Base-by-base conservation (phyloP, 2,113 vertebrate species). In the Ptyas mucosa region DNA sequence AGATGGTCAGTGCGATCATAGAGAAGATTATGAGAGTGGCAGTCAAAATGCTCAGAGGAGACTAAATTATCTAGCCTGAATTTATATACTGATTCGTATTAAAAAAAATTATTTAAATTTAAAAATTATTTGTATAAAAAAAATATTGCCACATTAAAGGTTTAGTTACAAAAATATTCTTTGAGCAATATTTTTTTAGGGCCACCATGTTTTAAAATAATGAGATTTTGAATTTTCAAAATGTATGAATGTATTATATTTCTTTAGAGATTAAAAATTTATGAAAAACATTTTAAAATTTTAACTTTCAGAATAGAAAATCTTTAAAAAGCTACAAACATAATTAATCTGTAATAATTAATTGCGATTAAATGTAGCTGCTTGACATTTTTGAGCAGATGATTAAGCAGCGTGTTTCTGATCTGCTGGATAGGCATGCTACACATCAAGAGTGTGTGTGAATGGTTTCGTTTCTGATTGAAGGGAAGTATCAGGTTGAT, bases 141-240 rank as follows among this genome's bases (percentile, higher is more conserved):
- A 29, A 4, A 1, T 64, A n/a, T 94, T 94, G 39, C 93, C 26
- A 64, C 12, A 64, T 94, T 64, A 21, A 95, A 93, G 91, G 93
- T 12, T 90, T 39, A 64, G n/a, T 26, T 92, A 64, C 20, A 52
- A 29, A 87, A 3, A 57, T 11, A 52, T 52, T 29, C 34, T 34
- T 34, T 88, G 87, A 34, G 18, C 18, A 89, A 49, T 64, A 49
- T 29, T 64, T 64, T 89, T 26, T 89, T 64, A 49, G 43, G 23
- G 29, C 12, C 24, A 29, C 55, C 23, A 15, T 61, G 23, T 46
- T 14, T 14, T 11, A 89, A 89, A 89, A 89, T 61, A 21, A 24
- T 89, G 11, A 49, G 39, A 26, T 34, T 88, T n/a, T 88, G 46
- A 61, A 43, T 18, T 49, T 46, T 46, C 3, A 29, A 58, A 89